These are phyloP conservation scores for Hydrolagus affinis DNA, from an alignment of 2,113 vertebrate species.

Conservation along the genomic window DNA sequence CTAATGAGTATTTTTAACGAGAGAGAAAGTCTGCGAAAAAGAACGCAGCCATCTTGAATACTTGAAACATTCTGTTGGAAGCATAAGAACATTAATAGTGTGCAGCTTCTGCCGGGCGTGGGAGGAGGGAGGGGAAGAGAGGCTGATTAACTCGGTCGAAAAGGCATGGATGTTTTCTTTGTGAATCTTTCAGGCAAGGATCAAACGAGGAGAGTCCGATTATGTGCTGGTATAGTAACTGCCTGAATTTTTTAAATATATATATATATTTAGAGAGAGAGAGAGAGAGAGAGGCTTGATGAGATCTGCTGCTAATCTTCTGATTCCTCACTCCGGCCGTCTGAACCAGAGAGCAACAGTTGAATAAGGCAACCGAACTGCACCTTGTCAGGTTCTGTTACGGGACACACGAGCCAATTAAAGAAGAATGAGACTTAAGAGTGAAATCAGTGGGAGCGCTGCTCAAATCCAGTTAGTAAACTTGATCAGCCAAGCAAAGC, in stretches of 20 bases:
- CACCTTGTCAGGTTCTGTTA: constrained; percentile 28
- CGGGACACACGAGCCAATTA: constrained; percentile 21
- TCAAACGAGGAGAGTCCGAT: constrained; percentile 18
- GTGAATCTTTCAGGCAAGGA: constrained; percentile 22
- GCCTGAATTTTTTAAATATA: constrained; percentile 23
- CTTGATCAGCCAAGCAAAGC: constrained; percentile 25
- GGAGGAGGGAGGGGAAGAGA: neutral
- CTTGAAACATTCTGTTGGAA: neutral
- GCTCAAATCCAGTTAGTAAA: constrained; percentile 28
- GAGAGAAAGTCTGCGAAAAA: no score
- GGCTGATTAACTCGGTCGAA: constrained; percentile 26
- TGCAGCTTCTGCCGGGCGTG: constrained; percentile 14
- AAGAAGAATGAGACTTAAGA: constrained; percentile 10
- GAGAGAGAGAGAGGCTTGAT: neutral
- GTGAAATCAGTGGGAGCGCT: constrained; percentile 21
- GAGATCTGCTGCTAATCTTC: constrained; percentile 19
- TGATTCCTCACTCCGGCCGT: neutral
- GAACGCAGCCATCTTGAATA: neutral
- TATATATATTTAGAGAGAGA: no score
- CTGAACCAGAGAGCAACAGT: neutral
- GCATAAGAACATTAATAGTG: neutral
- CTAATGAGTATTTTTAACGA: no score
- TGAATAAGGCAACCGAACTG: constrained; percentile 19
- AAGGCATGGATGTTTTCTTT: constrained; percentile 32
- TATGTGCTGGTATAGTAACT: constrained; percentile 30